Conservation (phyloP, 2,113 vertebrate genomes). For the Otis tarda region DNA sequence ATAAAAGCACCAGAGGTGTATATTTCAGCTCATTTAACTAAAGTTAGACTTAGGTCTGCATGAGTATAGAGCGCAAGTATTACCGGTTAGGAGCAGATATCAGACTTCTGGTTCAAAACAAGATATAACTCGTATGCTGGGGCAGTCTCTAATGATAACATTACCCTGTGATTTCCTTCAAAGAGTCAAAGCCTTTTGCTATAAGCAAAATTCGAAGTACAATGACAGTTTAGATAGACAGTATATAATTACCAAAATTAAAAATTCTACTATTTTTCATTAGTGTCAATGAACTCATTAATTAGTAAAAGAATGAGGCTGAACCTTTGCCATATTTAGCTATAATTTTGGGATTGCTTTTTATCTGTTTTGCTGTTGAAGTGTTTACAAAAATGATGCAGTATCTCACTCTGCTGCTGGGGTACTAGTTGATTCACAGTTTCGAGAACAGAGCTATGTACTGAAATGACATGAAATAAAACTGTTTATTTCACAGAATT, state of each 20-base stretch:
- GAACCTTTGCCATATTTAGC: neutral
- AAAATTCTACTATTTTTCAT: neutral
- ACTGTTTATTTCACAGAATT: slow-evolving; percentile 38
- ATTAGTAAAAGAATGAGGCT: neutral
- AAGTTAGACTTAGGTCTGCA: neutral
- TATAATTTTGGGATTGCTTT: neutral
- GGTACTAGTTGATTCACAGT: neutral
- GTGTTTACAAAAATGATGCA: neutral
- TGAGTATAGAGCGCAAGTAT: neutral
- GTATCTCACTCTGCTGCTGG: neutral
- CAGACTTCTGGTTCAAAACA: neutral
- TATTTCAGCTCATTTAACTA: neutral
- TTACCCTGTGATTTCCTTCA: neutral
- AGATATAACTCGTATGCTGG: accelerated
- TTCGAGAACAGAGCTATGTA: neutral
- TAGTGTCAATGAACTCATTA: neutral
- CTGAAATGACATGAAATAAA: neutral
- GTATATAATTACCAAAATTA: neutral
- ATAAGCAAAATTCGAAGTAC: neutral
- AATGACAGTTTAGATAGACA: neutral
- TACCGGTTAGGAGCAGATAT: neutral
- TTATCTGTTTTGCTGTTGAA: neutral
- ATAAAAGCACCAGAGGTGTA: neutral
- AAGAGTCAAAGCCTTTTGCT: neutral
- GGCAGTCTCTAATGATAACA: neutral